Conservation (phyloP, 1,140 invertebrate species). For the Trichonephila clavata region DNA sequence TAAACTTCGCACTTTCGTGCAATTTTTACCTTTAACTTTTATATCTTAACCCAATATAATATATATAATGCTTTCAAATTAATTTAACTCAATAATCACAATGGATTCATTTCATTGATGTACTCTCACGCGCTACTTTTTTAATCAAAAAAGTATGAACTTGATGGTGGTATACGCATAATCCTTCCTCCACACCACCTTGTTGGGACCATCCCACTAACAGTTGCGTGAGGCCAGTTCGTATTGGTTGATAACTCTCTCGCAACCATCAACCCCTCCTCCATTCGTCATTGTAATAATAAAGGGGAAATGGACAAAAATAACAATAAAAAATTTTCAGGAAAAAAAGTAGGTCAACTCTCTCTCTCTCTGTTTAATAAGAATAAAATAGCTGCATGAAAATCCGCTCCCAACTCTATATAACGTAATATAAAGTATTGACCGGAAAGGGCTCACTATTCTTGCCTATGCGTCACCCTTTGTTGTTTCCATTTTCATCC, state of each 20-base stretch:
- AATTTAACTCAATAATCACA: too few relatives aligned
- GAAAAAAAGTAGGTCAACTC: slow-evolving; percentile 67
- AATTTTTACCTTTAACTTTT: too few relatives aligned
- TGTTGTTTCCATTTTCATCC: slow-evolving; percentile 50
- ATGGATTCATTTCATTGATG: too few relatives aligned
- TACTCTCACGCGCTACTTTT: too few relatives aligned
- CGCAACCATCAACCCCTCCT: slow-evolving; percentile 22
- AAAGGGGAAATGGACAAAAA: slow-evolving; percentile 66
- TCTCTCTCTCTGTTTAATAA: slow-evolving; percentile 56
- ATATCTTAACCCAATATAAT: too few relatives aligned
- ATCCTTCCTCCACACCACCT: background rate
- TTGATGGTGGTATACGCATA: background rate
- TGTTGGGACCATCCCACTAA: background rate
- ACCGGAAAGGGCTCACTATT: slow-evolving; percentile 69
- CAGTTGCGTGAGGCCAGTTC: background rate
- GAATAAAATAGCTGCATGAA: slow-evolving; percentile 65
- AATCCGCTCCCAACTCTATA: slow-evolving; percentile 45
- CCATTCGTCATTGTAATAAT: slow-evolving; percentile 49
- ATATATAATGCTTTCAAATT: too few relatives aligned
- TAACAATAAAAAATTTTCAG: slow-evolving; percentile 51
- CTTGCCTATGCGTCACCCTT: slow-evolving; percentile 68
- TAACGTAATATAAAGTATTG: slow-evolving; percentile 72
- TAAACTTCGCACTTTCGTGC: too few relatives aligned
- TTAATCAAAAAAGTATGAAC: too few relatives aligned
- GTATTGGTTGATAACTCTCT: slow-evolving; percentile 4